Evolutionary conservation across 2,113 vertebrate species (phyloP).

Genomic region (Tupaia tana): DNA sequence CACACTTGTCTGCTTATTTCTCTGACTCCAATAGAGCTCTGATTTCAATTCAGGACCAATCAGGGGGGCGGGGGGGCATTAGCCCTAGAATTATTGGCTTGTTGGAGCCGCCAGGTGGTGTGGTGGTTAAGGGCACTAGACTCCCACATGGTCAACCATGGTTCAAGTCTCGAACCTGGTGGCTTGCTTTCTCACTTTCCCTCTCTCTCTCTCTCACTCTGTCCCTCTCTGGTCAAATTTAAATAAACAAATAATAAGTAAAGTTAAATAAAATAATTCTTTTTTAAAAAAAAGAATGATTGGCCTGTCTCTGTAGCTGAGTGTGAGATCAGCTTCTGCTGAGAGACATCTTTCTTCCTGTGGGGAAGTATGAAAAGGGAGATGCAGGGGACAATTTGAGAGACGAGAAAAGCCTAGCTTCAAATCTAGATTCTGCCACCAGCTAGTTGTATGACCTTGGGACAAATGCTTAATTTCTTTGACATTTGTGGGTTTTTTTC

Average conservation of each 20-base stretch:
- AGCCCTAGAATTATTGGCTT: background rate
- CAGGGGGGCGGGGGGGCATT: background rate
- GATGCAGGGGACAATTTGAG: background rate
- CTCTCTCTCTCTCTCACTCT: too few relatives aligned
- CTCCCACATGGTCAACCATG: too few relatives aligned
- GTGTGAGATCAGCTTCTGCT: background rate
- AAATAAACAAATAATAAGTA: too few relatives aligned
- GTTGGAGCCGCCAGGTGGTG: too few relatives aligned
- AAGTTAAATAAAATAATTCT: too few relatives aligned
- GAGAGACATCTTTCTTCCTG: background rate
- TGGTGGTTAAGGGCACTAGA: too few relatives aligned
- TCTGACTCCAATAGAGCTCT: background rate
- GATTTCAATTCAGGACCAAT: background rate
- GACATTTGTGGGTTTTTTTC: background rate
- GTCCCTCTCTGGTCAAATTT: too few relatives aligned
- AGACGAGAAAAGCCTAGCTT: background rate
- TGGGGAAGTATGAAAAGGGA: background rate
- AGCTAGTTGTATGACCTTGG: background rate
- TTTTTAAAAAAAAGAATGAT: too few relatives aligned
- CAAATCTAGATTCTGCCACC: constrained; percentile 16
- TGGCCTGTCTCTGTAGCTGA: background rate
- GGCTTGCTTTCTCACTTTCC: too few relatives aligned
- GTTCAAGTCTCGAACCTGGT: too few relatives aligned
- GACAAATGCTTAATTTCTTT: background rate
- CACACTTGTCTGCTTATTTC: background rate